Evolutionary conservation across 2,888 invertebrate genomes (phyloP).

Genomic region (Dicyrtoma fusca): DNA sequence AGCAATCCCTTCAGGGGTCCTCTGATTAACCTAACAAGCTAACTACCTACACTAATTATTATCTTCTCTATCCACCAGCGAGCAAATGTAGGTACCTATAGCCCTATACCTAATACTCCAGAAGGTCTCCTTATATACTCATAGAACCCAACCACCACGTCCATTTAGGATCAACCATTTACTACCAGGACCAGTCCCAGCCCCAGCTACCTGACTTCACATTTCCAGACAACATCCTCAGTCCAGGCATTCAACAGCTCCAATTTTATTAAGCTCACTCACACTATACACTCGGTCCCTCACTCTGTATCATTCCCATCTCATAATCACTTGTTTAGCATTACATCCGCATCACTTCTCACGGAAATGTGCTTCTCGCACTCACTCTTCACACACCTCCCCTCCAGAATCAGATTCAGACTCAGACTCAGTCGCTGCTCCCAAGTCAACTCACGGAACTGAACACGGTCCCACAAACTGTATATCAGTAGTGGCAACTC

Average conservation of each 20-base stretch:
- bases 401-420: too few relatives aligned
- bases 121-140: too few relatives aligned
- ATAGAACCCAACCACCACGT: background rate
- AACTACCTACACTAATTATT: constrained; percentile 57
- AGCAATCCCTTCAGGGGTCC: constrained; percentile 54
- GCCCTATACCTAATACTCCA: too few relatives aligned
- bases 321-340: background rate
- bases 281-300: constrained; percentile 5
- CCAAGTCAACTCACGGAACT: too few relatives aligned
- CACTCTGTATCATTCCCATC: background rate
- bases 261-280: constrained; percentile 6
- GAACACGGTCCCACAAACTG: too few relatives aligned
- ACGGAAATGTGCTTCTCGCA: background rate
- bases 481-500: too few relatives aligned
- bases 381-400: background rate
- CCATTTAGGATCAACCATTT: too few relatives aligned
- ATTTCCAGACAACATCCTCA: constrained; percentile 17
- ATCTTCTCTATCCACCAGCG: constrained; percentile 42
- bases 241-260: constrained; percentile 4
- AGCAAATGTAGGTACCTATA: background rate
- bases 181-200: background rate
- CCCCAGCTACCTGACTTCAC: constrained; percentile 23
- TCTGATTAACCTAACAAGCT: constrained; percentile 57
- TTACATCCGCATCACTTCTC: too few relatives aligned
- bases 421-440: too few relatives aligned